Evolutionary conservation across 2,113 vertebrate genomes (phyloP), one percentile per base, ranked within the genome.

Genomic region (Pholis gunnellus): DNA sequence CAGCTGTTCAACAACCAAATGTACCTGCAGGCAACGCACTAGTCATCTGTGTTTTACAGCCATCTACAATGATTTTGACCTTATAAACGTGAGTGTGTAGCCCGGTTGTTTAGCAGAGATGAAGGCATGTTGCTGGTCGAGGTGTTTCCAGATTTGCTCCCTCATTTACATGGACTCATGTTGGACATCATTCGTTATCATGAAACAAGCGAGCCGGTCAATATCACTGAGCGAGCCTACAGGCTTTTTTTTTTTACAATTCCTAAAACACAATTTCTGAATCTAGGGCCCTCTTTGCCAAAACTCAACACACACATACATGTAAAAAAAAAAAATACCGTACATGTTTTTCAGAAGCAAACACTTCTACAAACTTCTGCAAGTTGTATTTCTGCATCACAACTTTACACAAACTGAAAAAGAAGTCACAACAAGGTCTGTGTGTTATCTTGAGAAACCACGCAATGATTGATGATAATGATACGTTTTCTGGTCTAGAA

Each of bases 21-120:
- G 77, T 68, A 84, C 84, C 72, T 80, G 79, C 68, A 88, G 84
- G 69, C 82, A 80, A 75, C 64, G 67, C 67, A 73, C 84, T 70
- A 79, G 65, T 91, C 84, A 91, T 90, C 86, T 92, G 89, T 92
- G 88, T 91, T 93, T 91, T 89, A 93, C 84, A 64, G 83, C 22
- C 86, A 82, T 80, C 77, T 83, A 84, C 88, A 88, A 79, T 87
- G 82, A 89, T 71, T 79, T 48, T 92, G 87, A 89, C 88, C 92
- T 91, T 89, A 90, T 94, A 89, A 94, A 92, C 9, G 11, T 17
- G 38, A 85, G 85, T 27, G 17, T 70, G 50, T 48, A 36, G 40
- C 15, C 22, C 46, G 57, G 31, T 83, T 81, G 82, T 88, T 85
- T 84, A 75, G 67, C 29, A 85, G 73, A 40, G 36, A 90, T 65